These are phyloP conservation scores for Brassicogethes aeneus DNA, from an alignment of 2,888 invertebrate species.

Conservation along the genomic window DNA sequence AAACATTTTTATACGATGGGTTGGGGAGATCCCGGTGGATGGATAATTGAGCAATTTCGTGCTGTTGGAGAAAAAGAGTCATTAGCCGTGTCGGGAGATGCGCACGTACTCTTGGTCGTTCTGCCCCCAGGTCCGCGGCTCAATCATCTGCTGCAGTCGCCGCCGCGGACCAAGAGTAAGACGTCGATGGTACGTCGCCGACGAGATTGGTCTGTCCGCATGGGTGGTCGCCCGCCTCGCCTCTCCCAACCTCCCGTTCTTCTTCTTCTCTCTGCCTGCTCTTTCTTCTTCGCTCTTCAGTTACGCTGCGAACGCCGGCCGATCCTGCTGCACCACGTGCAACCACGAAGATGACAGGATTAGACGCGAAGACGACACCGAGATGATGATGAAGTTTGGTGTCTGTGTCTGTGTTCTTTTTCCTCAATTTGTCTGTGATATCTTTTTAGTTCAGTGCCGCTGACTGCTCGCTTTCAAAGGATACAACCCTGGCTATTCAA, in stretches of 20 bases:
- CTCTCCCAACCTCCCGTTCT: conserved; percentile 16
- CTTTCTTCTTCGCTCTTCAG: background rate
- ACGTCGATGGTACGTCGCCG: conserved; percentile 42
- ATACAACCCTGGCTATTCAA: background rate
- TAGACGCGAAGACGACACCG: background rate
- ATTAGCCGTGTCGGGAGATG: background rate
- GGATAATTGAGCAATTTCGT: no score
- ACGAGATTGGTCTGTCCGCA: conserved; percentile 42
- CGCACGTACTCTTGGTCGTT: background rate
- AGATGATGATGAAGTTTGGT: background rate
- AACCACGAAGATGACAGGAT: no score
- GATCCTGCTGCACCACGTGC: background rate
- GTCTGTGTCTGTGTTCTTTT: no score
- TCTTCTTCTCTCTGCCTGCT: conserved; percentile 10
- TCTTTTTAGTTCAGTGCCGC: no score
- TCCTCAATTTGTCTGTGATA: no score
- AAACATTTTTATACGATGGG: no score
- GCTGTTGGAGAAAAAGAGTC: no score
- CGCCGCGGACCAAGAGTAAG: conserved; percentile 39
- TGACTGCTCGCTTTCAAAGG: no score
- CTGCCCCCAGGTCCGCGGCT: conserved; percentile 36
- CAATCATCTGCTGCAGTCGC: conserved; percentile 40
- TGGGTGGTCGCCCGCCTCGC: conserved; percentile 39
- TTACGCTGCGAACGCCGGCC: background rate
- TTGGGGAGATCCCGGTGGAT: no score